Base-by-base conservation (phyloP, 2,113 vertebrate species). In the Opisthocomus hoazin region DNA sequence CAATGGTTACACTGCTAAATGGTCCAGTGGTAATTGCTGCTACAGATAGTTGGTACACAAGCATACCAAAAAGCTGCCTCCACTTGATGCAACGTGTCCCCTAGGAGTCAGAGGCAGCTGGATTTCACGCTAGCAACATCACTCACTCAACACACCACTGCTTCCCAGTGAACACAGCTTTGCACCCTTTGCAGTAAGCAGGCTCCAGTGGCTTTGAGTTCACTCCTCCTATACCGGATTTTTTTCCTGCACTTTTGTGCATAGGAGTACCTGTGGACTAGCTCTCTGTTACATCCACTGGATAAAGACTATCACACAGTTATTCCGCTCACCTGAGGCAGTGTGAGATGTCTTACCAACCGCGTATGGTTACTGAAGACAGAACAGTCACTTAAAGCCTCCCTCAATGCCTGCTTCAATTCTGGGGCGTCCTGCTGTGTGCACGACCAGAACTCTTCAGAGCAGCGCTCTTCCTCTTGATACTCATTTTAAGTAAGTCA, bases 191-290 rank as follows among this genome's bases (percentile, higher is more conserved):
- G 24, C 36, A 83, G 63, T 76, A 64, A n/a, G 30, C 41, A 32
- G 15, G 15, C 22, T 84, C 6, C 27, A 36, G 11, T 15, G 12
- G 12, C 23, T 58, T 37, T 74, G 36, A 75, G 30, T 29, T 73
- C 23, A 23, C 34, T 76, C 19, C 5, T 64, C 22, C 34, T 36
- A 57, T 32, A 14, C 6, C 8, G 11, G 7, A 15, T 12, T 9
- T 18, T 18, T 29, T 16, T 21, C 24, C 50, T 32, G 11, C 10
- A 5, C 6, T 80, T 65, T 13, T 27, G 12, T 21, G 30, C 15
- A 6, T 0, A 34, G 15, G 32, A 63, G 15, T 53, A 69, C 11
- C 20, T 19, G 10, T 1, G 2, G 24, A 27, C 5, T 41, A 41
- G 32, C 81, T 22, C 34, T 58, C 46, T n/a, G 11, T 57, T 70